Percentiles rank a stretch among this genome's conserved stretches.
Conservation (phyloP, 2,888 invertebrate genomes). For the Acrobasis consociella region DNA sequence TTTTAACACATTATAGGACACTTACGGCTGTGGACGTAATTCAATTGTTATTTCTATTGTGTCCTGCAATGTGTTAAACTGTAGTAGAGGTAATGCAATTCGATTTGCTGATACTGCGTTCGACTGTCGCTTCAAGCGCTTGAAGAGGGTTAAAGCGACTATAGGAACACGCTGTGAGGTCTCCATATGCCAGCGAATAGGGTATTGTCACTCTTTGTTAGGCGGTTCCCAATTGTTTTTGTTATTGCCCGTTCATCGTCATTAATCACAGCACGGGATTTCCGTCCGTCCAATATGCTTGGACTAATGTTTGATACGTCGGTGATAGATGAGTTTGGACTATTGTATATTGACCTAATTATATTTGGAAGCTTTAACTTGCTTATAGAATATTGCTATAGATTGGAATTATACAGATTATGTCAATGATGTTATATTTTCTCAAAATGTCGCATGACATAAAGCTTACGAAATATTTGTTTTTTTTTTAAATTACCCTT, state of each 20-base stretch:
- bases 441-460: too few species aligned
- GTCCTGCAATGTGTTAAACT: too few species aligned
- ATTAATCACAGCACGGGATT: constrained; percentile 13
- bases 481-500: too few species aligned
- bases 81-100: too few species aligned
- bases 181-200: not conserved
- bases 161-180: not conserved
- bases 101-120: too few species aligned
- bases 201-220: not conserved
- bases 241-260: constrained; percentile 3
- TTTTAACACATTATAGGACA: too few species aligned
- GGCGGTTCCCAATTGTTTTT: constrained; percentile 8
- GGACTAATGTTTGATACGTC: constrained; percentile 6
- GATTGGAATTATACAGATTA: not conserved
- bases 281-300: constrained; percentile 5
- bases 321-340: constrained; percentile 6
- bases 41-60: too few species aligned
- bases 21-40: too few species aligned
- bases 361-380: not conserved
- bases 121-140: too few species aligned
- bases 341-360: not conserved
- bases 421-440: not conserved
- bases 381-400: not conserved
- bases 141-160: not conserved
- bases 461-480: too few species aligned